Evolutionary conservation across 1,140 invertebrate species (phyloP).

Genomic region (Drosophila lowei): DNA sequence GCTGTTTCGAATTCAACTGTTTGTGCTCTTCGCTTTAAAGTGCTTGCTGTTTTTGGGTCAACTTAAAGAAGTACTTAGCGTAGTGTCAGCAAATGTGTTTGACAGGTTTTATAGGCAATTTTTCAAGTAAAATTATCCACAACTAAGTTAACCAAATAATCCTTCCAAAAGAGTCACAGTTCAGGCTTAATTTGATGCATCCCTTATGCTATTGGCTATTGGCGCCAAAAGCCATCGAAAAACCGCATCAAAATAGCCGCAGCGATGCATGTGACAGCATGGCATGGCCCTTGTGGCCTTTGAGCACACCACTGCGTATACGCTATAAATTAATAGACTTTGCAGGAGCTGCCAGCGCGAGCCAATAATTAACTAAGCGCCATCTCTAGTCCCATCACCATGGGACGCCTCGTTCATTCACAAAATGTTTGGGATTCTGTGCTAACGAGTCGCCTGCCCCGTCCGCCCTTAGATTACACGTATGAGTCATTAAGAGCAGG

Average conservation of each 20-base stretch:
- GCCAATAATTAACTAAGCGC: conserved; percentile 69
- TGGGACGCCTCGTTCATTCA: conserved; percentile 23
- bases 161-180: neutral
- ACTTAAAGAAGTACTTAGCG: too few relatives aligned
- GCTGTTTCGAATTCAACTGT: conserved; percentile 19
- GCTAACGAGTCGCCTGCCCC: conserved; percentile 15
- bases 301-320: conserved; percentile 31
- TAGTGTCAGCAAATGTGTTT: too few relatives aligned
- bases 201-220: neutral
- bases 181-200: neutral
- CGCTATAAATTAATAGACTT: conserved; percentile 69
- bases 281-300: conserved; percentile 29
- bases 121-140: too few relatives aligned
- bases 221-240: neutral
- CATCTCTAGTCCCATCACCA: conserved; percentile 26
- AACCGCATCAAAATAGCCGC: conserved; percentile 5
- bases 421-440: conserved; percentile 36
- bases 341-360: conserved; percentile 43
- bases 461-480: neutral
- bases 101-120: too few relatives aligned
- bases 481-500: conserved; percentile 11
- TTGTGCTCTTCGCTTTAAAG: conserved; percentile 12
- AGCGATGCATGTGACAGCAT: conserved; percentile 35
- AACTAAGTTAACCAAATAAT: too few relatives aligned
- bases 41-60: too few relatives aligned